These are phyloP conservation scores for Apus apus DNA, from an alignment of 2,113 vertebrate genomes.

Conservation along the genomic window DNA sequence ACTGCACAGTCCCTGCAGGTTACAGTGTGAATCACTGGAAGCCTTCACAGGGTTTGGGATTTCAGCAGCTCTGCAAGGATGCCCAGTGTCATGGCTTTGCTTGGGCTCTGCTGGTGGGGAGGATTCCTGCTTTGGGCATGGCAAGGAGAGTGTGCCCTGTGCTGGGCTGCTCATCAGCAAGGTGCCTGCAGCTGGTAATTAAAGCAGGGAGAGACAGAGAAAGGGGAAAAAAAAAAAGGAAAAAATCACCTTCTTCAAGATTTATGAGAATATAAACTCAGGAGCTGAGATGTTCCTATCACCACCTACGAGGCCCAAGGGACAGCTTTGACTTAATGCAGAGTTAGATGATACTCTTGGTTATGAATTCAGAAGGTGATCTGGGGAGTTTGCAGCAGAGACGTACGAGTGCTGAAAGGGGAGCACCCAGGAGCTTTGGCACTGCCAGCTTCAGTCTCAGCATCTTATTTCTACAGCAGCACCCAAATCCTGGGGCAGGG, in stretches of 20 bases:
- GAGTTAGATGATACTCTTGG: neutral
- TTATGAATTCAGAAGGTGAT: conserved; percentile 38
- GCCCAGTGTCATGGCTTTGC: neutral
- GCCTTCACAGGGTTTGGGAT: neutral
- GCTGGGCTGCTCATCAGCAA: neutral
- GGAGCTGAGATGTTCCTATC: conserved; percentile 32
- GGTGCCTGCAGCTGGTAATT: neutral
- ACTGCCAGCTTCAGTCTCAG: neutral
- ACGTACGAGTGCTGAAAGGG: neutral
- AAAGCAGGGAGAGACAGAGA: neutral
- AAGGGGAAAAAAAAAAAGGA: fast-evolving
- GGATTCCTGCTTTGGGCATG: neutral
- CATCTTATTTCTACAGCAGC: neutral
- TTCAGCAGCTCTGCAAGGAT: neutral
- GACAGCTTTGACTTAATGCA: conserved; percentile 34
- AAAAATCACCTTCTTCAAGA: conserved; percentile 23
- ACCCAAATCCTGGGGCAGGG: neutral
- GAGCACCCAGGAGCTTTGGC: fast-evolving
- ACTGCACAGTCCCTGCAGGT: neutral
- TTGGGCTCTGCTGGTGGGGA: neutral
- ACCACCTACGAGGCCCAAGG: conserved; percentile 22
- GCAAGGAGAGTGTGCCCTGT: neutral
- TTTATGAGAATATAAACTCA: conserved; percentile 10
- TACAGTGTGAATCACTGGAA: neutral
- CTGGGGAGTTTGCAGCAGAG: neutral